Percentiles rank a stretch among this genome's conserved stretches.
Evolutionary conservation across 1,140 invertebrate species (phyloP).

Genomic region (Grapholita molesta): DNA sequence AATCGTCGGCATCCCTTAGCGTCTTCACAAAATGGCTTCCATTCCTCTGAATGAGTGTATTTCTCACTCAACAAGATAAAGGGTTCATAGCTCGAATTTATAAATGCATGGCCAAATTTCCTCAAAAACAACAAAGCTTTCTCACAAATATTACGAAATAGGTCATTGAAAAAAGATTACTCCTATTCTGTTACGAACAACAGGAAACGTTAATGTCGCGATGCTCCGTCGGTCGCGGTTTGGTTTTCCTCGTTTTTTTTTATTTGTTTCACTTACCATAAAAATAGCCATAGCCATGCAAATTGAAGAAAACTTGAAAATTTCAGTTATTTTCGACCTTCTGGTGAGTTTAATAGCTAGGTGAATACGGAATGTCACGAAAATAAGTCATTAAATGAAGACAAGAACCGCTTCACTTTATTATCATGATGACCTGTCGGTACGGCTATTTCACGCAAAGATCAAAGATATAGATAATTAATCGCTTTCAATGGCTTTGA

Average conservation of each 20-base stretch:
- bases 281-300: neutral
- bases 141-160: neutral
- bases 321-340: neutral
- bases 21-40: too few species aligned
- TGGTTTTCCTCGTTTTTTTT: neutral
- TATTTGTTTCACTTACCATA: neutral
- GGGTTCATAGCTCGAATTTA: too few species aligned
- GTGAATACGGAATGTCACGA: neutral
- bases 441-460: neutral
- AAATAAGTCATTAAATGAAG: neutral
- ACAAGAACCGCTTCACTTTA: neutral
- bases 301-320: neutral
- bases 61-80: too few species aligned
- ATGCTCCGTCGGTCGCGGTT: neutral
- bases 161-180: neutral
- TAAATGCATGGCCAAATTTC: too few species aligned
- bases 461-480: neutral
- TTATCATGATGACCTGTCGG: neutral
- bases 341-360: neutral
- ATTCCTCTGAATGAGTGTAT: too few species aligned
- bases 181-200: neutral
- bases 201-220: constrained; percentile 4
- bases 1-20: too few species aligned
- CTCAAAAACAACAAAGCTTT: neutral
- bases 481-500: neutral